Conservation (phyloP, 2,113 vertebrate species). For the Silurus meridionalis region DNA sequence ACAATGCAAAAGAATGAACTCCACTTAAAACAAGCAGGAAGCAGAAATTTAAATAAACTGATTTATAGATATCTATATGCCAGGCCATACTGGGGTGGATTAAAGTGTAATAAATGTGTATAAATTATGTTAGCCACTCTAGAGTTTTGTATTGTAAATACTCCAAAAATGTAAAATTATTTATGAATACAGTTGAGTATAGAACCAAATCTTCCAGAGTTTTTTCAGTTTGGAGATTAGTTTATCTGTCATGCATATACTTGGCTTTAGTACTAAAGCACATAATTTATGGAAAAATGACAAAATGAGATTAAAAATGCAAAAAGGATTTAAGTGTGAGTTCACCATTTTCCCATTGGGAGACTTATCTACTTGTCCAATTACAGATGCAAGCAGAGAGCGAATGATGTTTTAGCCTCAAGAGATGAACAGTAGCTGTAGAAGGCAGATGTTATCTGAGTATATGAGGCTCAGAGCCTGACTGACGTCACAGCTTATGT, state of each 20-base stretch:
- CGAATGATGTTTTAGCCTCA: constrained; percentile 44
- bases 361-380: constrained; percentile 41
- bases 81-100: not conserved
- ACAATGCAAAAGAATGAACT: not conserved
- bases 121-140: not conserved
- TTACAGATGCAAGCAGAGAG: constrained; percentile 45
- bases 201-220: not conserved
- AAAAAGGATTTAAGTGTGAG: constrained; percentile 29
- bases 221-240: not conserved
- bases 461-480: constrained; percentile 54
- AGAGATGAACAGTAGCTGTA: constrained; percentile 54
- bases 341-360: not conserved
- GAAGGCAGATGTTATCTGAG: constrained; percentile 68
- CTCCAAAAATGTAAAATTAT: not conserved
- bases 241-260: constrained; percentile 12
- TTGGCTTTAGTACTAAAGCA: not conserved
- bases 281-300: constrained; percentile 22
- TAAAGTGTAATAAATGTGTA: not conserved
- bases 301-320: constrained; percentile 26
- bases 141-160: not conserved
- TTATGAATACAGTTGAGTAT: not conserved
- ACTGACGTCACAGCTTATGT: constrained; percentile 60
- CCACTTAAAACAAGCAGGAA: not conserved
- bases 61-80: not conserved
- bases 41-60: not conserved